Conservation (phyloP, 2,113 vertebrate species). For the Laterallus jamaicensis region DNA sequence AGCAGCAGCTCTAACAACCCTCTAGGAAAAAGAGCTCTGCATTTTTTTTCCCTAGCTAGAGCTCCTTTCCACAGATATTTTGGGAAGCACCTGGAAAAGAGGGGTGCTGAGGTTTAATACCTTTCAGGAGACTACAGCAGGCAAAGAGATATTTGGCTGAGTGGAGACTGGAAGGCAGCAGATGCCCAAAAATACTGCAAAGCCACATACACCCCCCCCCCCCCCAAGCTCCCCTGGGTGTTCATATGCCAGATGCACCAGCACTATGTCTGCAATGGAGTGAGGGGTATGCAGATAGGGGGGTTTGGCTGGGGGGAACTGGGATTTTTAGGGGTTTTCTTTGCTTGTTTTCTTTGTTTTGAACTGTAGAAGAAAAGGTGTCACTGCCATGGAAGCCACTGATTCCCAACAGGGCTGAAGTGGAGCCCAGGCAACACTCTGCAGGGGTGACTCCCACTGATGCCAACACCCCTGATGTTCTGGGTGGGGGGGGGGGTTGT, state of each 20-base stretch:
- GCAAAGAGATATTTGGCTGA: background rate
- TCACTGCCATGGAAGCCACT: background rate
- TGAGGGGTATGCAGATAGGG: background rate
- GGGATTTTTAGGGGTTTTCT: background rate
- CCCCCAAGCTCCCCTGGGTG: background rate
- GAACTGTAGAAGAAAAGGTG: background rate
- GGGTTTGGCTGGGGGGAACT: background rate
- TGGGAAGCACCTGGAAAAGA: background rate
- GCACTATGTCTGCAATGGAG: background rate
- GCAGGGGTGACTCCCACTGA: background rate
- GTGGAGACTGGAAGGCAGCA: background rate
- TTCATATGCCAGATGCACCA: fast-evolving
- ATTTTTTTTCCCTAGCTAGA: background rate
- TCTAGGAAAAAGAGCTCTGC: fast-evolving
- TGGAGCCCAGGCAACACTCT: fast-evolving
- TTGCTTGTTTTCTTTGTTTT: background rate
- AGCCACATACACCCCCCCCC: background rate
- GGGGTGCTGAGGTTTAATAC: fast-evolving
- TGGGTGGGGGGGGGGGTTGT: background rate
- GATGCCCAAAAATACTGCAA: background rate
- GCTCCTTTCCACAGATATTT: background rate
- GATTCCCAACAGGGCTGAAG: background rate
- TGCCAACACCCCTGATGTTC: background rate
- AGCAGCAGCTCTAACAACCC: background rate
- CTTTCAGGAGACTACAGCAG: background rate